A percentile compares a stretch with the other conserved stretches of the same genome.
Evolutionary conservation across 2,888 invertebrate genomes (phyloP).

Genomic region (Bimastos eiseni): DNA sequence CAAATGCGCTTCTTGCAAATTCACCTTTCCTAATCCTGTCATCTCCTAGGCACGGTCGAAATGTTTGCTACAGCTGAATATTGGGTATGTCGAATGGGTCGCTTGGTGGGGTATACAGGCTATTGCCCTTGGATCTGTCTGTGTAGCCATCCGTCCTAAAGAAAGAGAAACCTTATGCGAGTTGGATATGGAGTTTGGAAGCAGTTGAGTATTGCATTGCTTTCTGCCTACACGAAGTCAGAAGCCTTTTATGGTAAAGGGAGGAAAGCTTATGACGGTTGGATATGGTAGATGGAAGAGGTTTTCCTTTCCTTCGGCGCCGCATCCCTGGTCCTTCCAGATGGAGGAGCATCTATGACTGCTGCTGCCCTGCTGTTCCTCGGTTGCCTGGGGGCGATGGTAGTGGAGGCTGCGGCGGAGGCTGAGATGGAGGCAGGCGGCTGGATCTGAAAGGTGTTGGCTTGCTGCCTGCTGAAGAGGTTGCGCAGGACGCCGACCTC

Average conservation of each 20-base stretch:
- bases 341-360: neutral
- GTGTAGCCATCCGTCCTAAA: no score
- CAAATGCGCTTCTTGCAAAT: no score
- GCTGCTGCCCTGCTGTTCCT: neutral
- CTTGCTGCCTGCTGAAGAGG: slow-evolving; percentile 41
- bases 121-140: no score
- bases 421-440: slow-evolving; percentile 24
- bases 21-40: no score
- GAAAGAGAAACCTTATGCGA: neutral
- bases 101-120: no score
- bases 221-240: neutral
- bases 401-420: neutral
- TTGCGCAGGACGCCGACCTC: slow-evolving; percentile 39
- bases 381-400: neutral
- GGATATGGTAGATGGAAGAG: slow-evolving; percentile 25
- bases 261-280: neutral
- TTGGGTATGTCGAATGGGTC: no score
- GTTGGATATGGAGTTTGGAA: neutral
- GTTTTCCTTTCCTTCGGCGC: neutral
- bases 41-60: no score
- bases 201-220: slow-evolving; percentile 4
- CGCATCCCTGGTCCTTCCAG: neutral
- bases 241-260: neutral
- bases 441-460: slow-evolving; percentile 40
- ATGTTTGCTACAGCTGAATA: no score